Evolutionary conservation across 2,797 vertebrate genomes (phyloP).

Genomic region (Sternarchorhynchus goeldii): DNA sequence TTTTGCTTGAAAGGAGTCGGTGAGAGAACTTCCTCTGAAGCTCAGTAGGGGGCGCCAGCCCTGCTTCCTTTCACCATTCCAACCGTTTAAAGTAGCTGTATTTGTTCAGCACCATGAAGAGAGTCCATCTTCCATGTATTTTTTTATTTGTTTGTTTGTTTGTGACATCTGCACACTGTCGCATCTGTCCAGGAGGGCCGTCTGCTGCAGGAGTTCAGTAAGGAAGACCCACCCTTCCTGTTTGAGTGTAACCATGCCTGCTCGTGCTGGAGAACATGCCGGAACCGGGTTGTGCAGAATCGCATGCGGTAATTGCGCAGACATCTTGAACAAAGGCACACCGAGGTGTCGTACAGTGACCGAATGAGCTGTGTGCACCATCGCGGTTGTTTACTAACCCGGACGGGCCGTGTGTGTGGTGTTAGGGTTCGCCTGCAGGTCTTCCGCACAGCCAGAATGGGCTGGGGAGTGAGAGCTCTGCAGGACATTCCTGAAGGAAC

Average conservation of each 20-base stretch:
- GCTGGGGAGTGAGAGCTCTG: slow-evolving; percentile 91
- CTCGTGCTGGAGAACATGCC: slow-evolving; percentile 93
- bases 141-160: neutral
- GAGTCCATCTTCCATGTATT: too few relatives aligned
- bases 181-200: slow-evolving; percentile 81
- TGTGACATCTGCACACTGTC: neutral
- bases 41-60: too few relatives aligned
- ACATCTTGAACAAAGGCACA: slow-evolving; percentile 12
- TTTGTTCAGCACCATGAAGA: too few relatives aligned
- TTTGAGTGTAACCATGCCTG: slow-evolving; percentile 98
- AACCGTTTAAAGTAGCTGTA: too few relatives aligned
- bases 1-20: too few relatives aligned
- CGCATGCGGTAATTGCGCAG: slow-evolving; percentile 80
- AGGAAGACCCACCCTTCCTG: slow-evolving; percentile 88
- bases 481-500: slow-evolving; percentile 91
- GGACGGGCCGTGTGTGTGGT: slow-evolving; percentile 12
- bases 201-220: slow-evolving; percentile 90
- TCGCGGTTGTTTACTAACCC: neutral
- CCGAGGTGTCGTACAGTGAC: neutral
- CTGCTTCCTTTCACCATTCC: too few relatives aligned
- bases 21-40: too few relatives aligned
- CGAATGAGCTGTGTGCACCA: neutral
- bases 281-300: slow-evolving; percentile 93
- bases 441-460: slow-evolving; percentile 88
- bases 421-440: slow-evolving; percentile 83